phyloP scores from a whole-genome alignment of 2,113 vertebrate genomes.

The Pangasianodon gigas region DNA sequence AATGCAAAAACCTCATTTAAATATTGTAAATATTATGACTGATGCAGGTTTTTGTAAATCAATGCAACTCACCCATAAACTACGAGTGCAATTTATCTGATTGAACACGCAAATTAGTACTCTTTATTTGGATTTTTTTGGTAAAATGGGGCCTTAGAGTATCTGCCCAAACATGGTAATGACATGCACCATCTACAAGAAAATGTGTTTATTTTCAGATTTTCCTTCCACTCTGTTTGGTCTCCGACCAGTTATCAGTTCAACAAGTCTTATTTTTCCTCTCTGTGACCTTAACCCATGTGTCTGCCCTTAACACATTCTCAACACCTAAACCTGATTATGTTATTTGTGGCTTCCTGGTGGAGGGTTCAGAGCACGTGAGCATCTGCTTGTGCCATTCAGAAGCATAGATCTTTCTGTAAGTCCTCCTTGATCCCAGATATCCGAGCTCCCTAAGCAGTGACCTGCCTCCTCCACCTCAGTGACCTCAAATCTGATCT shows the following conservation, averaged over 20 bases:
- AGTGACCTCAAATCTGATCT: constrained; percentile 54
- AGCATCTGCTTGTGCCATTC: constrained; percentile 23
- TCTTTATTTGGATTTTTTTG: background rate
- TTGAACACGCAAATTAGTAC: background rate
- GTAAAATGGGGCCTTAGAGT: background rate
- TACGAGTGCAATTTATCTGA: background rate
- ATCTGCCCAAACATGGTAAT: background rate
- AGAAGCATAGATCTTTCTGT: constrained; percentile 26
- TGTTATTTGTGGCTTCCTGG: constrained; percentile 51
- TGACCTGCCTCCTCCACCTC: constrained; percentile 4
- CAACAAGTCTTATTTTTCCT: background rate
- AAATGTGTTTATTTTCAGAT: background rate
- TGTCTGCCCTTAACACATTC: background rate
- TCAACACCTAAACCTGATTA: constrained; percentile 45
- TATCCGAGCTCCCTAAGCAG: constrained; percentile 44
- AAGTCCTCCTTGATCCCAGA: constrained; percentile 49
- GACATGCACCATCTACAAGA: background rate
- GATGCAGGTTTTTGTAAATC: background rate
- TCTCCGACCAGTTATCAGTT: background rate
- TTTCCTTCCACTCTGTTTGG: background rate
- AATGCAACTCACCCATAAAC: background rate
- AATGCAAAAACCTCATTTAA: background rate
- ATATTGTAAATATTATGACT: background rate
- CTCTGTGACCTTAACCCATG: background rate
- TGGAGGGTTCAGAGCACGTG: constrained; percentile 49